Conservation (phyloP, 1,140 invertebrate genomes). For the Eumeta japonica region DNA sequence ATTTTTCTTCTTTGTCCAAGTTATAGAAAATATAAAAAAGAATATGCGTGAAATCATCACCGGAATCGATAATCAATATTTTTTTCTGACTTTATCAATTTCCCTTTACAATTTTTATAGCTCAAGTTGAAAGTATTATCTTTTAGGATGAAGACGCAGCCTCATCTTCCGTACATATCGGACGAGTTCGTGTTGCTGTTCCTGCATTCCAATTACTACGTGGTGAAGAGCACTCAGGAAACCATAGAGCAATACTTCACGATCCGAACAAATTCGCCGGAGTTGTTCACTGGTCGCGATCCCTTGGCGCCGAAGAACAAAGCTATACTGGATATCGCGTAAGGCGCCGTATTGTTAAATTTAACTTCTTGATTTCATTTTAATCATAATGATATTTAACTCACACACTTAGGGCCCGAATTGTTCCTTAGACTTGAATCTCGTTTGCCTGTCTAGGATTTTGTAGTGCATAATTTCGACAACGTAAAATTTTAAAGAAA, state of each 20-base stretch:
- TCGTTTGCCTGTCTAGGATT: too few relatives aligned
- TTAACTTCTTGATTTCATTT: neutral
- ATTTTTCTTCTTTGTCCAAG: too few relatives aligned
- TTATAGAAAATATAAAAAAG: too few relatives aligned
- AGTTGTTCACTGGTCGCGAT: conserved; percentile 58
- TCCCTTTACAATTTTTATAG: too few relatives aligned
- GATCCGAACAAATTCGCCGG: conserved; percentile 52
- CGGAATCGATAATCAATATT: too few relatives aligned
- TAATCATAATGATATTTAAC: neutral
- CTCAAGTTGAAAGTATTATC: conserved; percentile 11
- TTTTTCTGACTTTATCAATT: too few relatives aligned
- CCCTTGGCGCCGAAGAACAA: conserved; percentile 49
- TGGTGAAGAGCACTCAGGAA: conserved; percentile 59
- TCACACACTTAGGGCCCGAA: too few relatives aligned
- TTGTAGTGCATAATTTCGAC: too few relatives aligned
- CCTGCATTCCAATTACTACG: conserved; percentile 61
- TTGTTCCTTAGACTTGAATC: too few relatives aligned
- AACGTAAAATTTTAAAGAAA: too few relatives aligned
- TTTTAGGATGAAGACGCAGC: conserved; percentile 60
- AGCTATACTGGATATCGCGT: conserved; percentile 56
- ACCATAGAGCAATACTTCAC: conserved; percentile 63
- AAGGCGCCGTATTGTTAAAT: conserved; percentile 19
- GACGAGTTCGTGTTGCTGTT: conserved; percentile 62
- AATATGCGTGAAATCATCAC: too few relatives aligned
- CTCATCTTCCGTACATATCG: conserved; percentile 59